These are phyloP conservation scores for Anaspis maculata DNA, from an alignment of 2,888 invertebrate species.

Conservation along the genomic window DNA sequence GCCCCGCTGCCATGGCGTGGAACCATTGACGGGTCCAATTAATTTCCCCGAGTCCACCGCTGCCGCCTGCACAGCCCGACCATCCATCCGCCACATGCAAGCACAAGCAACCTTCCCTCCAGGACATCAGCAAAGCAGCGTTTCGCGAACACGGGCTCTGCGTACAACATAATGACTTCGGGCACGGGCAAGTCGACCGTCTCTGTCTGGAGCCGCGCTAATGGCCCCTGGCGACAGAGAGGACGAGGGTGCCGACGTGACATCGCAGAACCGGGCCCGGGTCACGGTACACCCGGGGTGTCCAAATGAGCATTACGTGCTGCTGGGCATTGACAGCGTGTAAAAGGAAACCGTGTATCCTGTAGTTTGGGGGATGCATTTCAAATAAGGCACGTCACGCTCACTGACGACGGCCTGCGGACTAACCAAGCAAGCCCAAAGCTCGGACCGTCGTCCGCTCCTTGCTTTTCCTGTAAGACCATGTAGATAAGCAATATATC, in stretches of 20 bases:
- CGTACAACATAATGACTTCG: too few relatives aligned
- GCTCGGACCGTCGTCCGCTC: conserved; percentile 17
- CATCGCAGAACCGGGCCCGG: not conserved
- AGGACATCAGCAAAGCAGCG: conserved; percentile 7
- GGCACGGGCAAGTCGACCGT: too few relatives aligned
- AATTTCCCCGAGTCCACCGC: conserved; percentile 15
- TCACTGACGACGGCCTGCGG: too few relatives aligned
- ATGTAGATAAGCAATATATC: conserved; percentile 10
- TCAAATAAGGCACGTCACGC: conserved; percentile 31
- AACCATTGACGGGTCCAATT: conserved; percentile 11
- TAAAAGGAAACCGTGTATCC: conserved; percentile 35
- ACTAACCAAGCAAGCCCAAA: too few relatives aligned
- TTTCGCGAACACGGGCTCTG: too few relatives aligned
- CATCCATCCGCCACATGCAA: conserved; percentile 14
- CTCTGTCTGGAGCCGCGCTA: too few relatives aligned
- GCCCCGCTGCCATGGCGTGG: too few relatives aligned
- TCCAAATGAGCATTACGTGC: conserved; percentile 35
- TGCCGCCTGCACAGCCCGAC: conserved; percentile 10
- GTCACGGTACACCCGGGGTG: conserved; percentile 17
- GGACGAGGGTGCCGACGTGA: conserved; percentile 3
- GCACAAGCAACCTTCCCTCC: conserved; percentile 13
- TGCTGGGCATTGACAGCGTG: conserved; percentile 33
- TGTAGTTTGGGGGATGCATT: conserved; percentile 35
- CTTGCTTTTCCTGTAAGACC: too few relatives aligned
- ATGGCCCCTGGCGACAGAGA: too few relatives aligned